Evolutionary conservation across 2,113 vertebrate species (phyloP).

Genomic region (Zingel zingel): DNA sequence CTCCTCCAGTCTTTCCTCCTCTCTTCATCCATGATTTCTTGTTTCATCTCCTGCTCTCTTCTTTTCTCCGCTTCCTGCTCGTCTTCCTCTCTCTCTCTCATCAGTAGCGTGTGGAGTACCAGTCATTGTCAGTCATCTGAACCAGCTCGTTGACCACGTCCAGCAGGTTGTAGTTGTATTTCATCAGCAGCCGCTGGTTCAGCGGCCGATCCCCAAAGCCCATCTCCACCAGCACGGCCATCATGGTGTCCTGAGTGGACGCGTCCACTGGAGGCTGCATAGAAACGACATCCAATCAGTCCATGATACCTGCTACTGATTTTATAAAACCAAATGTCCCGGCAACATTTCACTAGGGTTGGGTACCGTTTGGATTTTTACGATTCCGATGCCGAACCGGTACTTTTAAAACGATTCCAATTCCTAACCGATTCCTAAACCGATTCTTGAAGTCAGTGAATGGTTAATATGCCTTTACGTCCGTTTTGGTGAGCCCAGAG

Average conservation of each 20-base stretch:
- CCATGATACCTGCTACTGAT: background rate
- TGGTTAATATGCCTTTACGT: too few relatives aligned
- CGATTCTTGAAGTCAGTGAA: too few relatives aligned
- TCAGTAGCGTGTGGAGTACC: conserved; percentile 91
- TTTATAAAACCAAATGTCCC: background rate
- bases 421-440: too few relatives aligned
- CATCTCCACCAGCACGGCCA: conserved; percentile 95
- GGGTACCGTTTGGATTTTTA: too few relatives aligned
- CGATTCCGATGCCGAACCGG: too few relatives aligned
- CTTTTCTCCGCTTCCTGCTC: background rate
- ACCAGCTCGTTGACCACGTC: conserved; percentile 95
- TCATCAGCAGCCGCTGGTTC: conserved; percentile 90
- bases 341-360: background rate
- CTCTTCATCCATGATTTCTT: background rate
- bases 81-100: background rate
- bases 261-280: conserved; percentile 82
- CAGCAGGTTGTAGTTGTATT: conserved; percentile 91
- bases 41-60: background rate
- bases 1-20: background rate
- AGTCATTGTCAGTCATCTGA: conserved; percentile 90
- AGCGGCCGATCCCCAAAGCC: conserved; percentile 94
- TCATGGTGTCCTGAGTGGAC: conserved; percentile 90
- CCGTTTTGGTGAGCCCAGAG: too few relatives aligned
- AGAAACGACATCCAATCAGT: conserved; percentile 6
- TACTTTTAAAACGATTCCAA: too few relatives aligned